A percentile compares a stretch with the other conserved stretches of the same genome.
These are phyloP conservation scores for Melanotaenia trifasciata DNA, from an alignment of 2,797 vertebrate species.

Conservation along the genomic window DNA sequence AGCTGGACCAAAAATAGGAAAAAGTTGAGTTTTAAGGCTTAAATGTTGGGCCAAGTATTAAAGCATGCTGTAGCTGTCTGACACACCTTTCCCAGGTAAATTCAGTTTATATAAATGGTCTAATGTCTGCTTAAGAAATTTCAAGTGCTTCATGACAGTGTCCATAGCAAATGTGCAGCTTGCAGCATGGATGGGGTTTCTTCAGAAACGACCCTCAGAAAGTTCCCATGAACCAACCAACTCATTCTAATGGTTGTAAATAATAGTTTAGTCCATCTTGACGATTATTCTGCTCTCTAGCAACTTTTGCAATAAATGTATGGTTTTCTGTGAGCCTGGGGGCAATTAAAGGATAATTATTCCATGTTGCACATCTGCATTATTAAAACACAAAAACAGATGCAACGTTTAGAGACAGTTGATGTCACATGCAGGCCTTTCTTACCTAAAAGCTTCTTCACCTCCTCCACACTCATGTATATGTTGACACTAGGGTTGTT, in stretches of 20 bases:
- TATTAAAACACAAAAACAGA: not conserved
- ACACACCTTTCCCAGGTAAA: not conserved
- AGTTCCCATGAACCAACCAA: not conserved
- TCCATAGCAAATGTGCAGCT: not conserved
- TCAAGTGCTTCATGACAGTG: not conserved
- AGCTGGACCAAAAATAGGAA: too few species aligned
- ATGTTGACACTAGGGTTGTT: conserved; percentile 81
- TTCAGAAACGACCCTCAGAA: not conserved
- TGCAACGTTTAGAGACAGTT: conserved; percentile 29
- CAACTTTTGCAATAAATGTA: not conserved
- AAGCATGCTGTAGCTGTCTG: too few species aligned
- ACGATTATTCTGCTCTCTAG: too few species aligned
- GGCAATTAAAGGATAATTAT: not conserved
- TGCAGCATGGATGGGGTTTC: not conserved
- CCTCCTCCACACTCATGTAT: conserved; percentile 86
- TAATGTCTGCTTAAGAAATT: not conserved
- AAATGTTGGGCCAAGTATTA: not conserved
- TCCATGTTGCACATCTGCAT: not conserved
- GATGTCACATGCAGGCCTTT: conserved; percentile 15
- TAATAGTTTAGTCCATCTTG: too few species aligned
- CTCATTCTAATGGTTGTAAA: not conserved
- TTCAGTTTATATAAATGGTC: not conserved
- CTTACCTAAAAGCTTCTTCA: conserved; percentile 85
- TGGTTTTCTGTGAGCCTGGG: not conserved
- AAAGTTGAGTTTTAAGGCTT: too few species aligned